A percentile compares a stretch with the other conserved stretches of the same genome.
Evolutionary conservation across 2,113 vertebrate species (phyloP).

Genomic region (Amphiprion percula): DNA sequence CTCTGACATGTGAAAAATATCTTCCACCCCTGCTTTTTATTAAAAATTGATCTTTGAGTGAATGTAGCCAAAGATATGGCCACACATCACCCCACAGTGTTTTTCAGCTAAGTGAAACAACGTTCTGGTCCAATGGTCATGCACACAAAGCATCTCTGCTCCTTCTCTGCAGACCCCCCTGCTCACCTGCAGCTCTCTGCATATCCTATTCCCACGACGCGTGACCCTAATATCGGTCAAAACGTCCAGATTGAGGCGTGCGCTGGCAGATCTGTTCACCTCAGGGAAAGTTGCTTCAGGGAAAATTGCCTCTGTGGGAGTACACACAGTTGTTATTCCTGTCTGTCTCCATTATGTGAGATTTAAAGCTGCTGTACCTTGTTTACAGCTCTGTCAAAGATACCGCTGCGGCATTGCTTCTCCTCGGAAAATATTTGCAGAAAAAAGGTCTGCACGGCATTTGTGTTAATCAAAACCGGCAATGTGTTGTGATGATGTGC

Average conservation of each 20-base stretch:
- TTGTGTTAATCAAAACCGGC: slow-evolving; percentile 54
- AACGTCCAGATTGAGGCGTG: slow-evolving; percentile 56
- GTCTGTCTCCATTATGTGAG: slow-evolving; percentile 69
- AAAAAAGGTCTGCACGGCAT: slow-evolving; percentile 29
- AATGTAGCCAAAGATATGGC: slow-evolving; percentile 37
- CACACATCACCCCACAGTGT: slow-evolving; percentile 36
- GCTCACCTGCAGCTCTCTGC: slow-evolving; percentile 21
- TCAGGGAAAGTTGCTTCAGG: slow-evolving; percentile 64
- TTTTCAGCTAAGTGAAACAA: slow-evolving; percentile 46
- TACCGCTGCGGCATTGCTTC: slow-evolving; percentile 41
- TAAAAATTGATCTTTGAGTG: slow-evolving; percentile 62
- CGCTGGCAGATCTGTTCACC: slow-evolving; percentile 71
- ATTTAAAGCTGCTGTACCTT: slow-evolving; percentile 65
- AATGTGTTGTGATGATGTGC: slow-evolving; percentile 32
- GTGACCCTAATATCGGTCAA: slow-evolving; percentile 54
- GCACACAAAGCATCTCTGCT: slow-evolving; percentile 24
- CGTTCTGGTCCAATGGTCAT: slow-evolving; percentile 23
- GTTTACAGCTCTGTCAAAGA: slow-evolving; percentile 67
- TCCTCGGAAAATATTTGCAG: slow-evolving; percentile 50
- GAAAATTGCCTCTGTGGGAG: slow-evolving; percentile 56
- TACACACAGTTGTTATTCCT: slow-evolving; percentile 59
- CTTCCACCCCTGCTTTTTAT: slow-evolving; percentile 5
- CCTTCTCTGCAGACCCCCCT: slow-evolving; percentile 11
- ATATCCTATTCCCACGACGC: slow-evolving; percentile 20
- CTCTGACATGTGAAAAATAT: slow-evolving; percentile 61